Evolutionary conservation across 2,888 invertebrate genomes (phyloP), one percentile per base, ranked within the genome.

Genomic region (Archaeoteleia sp.): DNA sequence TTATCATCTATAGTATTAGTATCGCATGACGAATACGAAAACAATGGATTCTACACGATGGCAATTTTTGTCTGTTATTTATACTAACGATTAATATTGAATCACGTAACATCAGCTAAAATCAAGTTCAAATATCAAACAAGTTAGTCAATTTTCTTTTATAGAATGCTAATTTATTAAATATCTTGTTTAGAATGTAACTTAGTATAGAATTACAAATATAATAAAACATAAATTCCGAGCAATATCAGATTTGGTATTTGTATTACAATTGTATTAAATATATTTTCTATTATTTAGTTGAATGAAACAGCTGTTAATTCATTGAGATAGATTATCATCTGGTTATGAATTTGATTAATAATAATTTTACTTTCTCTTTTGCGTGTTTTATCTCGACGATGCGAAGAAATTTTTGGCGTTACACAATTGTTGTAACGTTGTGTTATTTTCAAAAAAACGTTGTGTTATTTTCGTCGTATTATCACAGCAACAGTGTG

Each of bases 21-120:
- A 54, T 54, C 54, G 61, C 61, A 67, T 60, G 46, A 51, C 43
- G 67, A 61, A 61, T 55, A 57, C 61, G 46, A 57, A 57, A 61
- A 67, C 67, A 67, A 67, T 46, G 45, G 51, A 61, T 49, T 30
- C 6, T 35, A 34, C 32, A 37, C 35, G 60, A 61, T 23, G 12
- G 55, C 61, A 55, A 51, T 45, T 67, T 51, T 60, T 46, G 15
- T n/a, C 7, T 20, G 40, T 35, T 29, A 65, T 53, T 65, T 51
- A 58, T 15, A 58, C 42, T 13, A 29, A 48, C 35, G 39, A 63
- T 55, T 63, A 32, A 53, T 57, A 65, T 43, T 20, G 10, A 43
- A 37, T 57, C 53, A 15, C 29, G 25, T 32, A 42, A 49, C 20
- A 35, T 55, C 45, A 53, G 43, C 49, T 40, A 14, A 35, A 45